Conservation (phyloP, 2,888 invertebrate species). For the Notodonta dromedarius region DNA sequence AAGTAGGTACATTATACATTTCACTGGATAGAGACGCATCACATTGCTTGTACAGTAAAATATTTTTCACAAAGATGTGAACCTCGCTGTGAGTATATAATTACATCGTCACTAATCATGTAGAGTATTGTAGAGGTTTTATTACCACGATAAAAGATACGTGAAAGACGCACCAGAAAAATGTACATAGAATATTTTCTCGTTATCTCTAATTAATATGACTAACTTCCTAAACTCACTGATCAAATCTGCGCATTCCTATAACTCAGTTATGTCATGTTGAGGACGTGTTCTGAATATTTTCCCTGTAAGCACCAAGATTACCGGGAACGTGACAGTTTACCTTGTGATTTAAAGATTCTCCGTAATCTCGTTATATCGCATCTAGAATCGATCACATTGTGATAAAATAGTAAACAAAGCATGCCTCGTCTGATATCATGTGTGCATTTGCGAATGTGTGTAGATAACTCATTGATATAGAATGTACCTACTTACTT, state of each 20-base stretch:
- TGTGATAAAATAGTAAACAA: slow-evolving; percentile 46
- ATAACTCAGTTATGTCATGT: slow-evolving; percentile 8
- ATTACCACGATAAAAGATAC: too few species aligned
- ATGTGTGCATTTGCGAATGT: slow-evolving; percentile 13
- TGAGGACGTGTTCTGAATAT: slow-evolving; percentile 14
- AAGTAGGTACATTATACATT: too few species aligned
- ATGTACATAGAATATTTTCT: too few species aligned
- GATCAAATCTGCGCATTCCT: slow-evolving; percentile 10
- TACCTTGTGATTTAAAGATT: slow-evolving; percentile 36
- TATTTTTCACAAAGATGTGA: too few species aligned
- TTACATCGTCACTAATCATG: too few species aligned
- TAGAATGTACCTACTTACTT: background rate
- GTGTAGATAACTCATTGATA: background rate
- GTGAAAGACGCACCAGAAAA: too few species aligned
- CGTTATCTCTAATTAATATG: background rate
- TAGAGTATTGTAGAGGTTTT: too few species aligned
- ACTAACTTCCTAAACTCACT: background rate
- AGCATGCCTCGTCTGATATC: slow-evolving; percentile 28
- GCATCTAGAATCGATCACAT: slow-evolving; percentile 37
- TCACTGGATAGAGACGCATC: too few species aligned
- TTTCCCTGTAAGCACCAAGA: slow-evolving; percentile 22
- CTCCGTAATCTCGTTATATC: slow-evolving; percentile 42
- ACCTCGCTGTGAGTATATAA: too few species aligned
- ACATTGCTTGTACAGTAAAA: too few species aligned
- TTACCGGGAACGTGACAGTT: slow-evolving; percentile 33